phyloP scores from a whole-genome alignment of 1,140 invertebrate genomes.

The Hermetia illucens region DNA sequence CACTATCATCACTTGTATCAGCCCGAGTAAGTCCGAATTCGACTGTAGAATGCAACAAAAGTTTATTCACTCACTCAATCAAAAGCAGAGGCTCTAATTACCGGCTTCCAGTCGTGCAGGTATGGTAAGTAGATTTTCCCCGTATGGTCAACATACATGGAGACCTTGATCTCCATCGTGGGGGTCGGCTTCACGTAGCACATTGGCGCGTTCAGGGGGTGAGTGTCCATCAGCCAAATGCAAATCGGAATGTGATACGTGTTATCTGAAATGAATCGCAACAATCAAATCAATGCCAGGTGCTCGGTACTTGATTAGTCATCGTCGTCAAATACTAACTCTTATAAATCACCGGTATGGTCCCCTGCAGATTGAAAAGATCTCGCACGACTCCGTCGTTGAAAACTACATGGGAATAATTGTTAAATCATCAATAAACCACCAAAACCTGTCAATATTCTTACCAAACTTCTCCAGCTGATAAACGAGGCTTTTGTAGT shows the following conservation, averaged over 20 bases:
- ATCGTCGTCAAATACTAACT: too few relatives aligned
- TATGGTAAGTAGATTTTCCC: constrained; percentile 96
- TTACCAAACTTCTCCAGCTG: constrained; percentile 21
- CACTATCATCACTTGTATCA: constrained; percentile 84
- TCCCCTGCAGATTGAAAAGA: constrained; percentile 74
- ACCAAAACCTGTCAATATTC: not conserved
- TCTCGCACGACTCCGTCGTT: constrained; percentile 77
- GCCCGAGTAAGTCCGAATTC: constrained; percentile 64
- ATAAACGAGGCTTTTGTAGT: constrained; percentile 21
- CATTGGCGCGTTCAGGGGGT: constrained; percentile 94
- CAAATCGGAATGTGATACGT: constrained; percentile 94
- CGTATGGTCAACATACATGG: constrained; percentile 85
- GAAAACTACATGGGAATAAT: constrained; percentile 50
- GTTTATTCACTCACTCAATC: not conserved
- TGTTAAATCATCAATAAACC: not conserved
- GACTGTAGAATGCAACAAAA: constrained; percentile 36
- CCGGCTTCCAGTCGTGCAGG: constrained; percentile 86
- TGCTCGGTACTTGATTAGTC: not conserved
- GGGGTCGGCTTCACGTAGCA: constrained; percentile 92
- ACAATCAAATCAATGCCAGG: not conserved
- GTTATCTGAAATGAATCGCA: constrained; percentile 39
- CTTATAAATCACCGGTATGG: constrained; percentile 85
- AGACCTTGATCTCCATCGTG: constrained; percentile 92
- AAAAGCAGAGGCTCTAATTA: constrained; percentile 33
- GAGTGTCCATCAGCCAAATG: constrained; percentile 93